These are phyloP conservation scores for Varanus komodoensis DNA, from an alignment of 2,113 vertebrate genomes.

Conservation along the genomic window DNA sequence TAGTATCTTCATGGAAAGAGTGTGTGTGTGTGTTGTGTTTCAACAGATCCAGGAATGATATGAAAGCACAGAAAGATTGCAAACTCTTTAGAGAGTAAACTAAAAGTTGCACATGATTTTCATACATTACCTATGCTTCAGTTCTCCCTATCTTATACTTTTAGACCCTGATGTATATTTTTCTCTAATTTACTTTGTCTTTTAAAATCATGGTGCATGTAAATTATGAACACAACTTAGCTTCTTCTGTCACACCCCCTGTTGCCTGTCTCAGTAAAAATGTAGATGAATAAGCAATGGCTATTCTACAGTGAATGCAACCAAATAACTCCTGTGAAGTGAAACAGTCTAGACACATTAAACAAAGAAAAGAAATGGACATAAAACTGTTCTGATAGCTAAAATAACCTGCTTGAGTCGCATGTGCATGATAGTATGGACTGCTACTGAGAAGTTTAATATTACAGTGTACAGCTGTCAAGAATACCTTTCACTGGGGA, in stretches of 20 bases:
- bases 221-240: too few relatives aligned
- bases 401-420: neutral
- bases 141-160: too few relatives aligned
- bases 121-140: too few relatives aligned
- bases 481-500: neutral
- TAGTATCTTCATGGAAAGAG: neutral
- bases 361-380: neutral
- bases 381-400: neutral
- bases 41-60: neutral
- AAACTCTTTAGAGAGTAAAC: neutral
- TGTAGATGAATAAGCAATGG: too few relatives aligned
- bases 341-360: too few relatives aligned
- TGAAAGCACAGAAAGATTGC: neutral
- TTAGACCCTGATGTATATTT: too few relatives aligned
- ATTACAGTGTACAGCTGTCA: neutral
- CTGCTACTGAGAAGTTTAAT: neutral
- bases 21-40: neutral
- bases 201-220: too few relatives aligned
- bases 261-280: too few relatives aligned
- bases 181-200: too few relatives aligned
- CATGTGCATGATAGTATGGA: neutral
- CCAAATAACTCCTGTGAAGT: too few relatives aligned
- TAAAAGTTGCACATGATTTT: neutral
- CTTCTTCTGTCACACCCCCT: too few relatives aligned
- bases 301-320: too few relatives aligned